These are phyloP conservation scores for Ifrita kowaldi DNA, from an alignment of 2,113 vertebrate genomes.

Conservation along the genomic window DNA sequence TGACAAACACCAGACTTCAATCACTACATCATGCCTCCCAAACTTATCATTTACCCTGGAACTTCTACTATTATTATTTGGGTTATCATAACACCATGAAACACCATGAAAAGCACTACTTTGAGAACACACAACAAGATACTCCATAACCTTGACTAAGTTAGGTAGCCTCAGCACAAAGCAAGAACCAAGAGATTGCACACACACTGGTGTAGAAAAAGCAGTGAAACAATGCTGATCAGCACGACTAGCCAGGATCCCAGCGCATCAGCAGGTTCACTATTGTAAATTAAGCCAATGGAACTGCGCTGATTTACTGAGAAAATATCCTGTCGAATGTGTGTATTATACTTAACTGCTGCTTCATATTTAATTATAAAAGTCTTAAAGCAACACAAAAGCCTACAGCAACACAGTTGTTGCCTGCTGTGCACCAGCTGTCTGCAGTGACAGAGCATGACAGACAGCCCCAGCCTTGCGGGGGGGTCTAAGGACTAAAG, in stretches of 20 bases:
- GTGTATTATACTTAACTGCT: not conserved
- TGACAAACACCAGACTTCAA: not conserved
- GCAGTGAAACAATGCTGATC: not conserved
- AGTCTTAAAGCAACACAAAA: constrained; percentile 23
- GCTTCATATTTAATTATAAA: constrained; percentile 30
- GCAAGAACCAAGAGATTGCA: not conserved
- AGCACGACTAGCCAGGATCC: not conserved
- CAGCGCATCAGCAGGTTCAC: not conserved
- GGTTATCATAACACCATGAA: not conserved
- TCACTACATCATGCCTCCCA: not conserved
- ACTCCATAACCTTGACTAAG: not conserved
- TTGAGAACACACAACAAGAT: not conserved
- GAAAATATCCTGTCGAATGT: not conserved
- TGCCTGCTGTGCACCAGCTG: constrained; percentile 19
- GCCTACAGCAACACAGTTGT: not conserved
- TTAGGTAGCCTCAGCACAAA: not conserved
- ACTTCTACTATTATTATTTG: not conserved
- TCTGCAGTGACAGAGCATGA: constrained; percentile 19
- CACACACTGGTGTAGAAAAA: not conserved
- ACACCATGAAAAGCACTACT: not conserved
- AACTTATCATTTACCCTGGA: not conserved
- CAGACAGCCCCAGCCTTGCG: not conserved
- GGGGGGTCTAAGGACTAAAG: not conserved
- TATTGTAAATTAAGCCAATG: not conserved
- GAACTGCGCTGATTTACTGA: not conserved